Conservation (phyloP, 1,140 invertebrate species). For the Anastatus disparis region DNA sequence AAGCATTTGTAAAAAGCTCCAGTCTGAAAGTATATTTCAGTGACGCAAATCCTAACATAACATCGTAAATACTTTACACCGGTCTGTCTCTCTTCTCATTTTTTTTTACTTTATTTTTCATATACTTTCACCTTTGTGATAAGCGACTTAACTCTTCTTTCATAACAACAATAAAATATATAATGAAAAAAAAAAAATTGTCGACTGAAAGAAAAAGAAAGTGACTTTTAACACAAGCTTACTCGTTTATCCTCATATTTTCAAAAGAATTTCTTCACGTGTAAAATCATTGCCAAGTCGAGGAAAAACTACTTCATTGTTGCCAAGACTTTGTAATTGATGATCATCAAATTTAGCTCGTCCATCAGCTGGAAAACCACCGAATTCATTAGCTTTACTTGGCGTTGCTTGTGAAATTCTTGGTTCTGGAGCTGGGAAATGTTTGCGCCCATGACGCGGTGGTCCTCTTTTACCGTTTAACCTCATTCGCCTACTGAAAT, state of each 20-base stretch:
- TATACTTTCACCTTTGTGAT: too few relatives aligned
- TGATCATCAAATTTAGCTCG: slow-evolving; percentile 5
- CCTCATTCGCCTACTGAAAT: neutral
- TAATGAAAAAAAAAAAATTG: neutral
- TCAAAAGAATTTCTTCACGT: slow-evolving; percentile 32
- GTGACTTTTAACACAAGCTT: too few relatives aligned
- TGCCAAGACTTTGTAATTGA: slow-evolving; percentile 2
- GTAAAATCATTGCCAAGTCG: slow-evolving; percentile 15
- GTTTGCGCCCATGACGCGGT: neutral
- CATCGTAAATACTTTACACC: too few relatives aligned
- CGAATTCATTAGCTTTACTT: neutral
- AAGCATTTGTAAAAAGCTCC: too few relatives aligned
- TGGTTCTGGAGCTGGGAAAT: neutral
- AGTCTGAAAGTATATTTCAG: too few relatives aligned
- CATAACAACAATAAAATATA: neutral
- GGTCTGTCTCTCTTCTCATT: too few relatives aligned
- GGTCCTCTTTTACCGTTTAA: too few relatives aligned
- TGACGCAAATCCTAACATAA: too few relatives aligned
- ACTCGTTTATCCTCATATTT: neutral
- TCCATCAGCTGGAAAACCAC: neutral
- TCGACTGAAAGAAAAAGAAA: neutral
- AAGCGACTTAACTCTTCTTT: neutral
- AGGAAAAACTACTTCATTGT: neutral
- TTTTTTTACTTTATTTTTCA: too few relatives aligned
- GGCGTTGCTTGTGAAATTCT: neutral